These are phyloP conservation scores for Aphyosemion australe DNA, from an alignment of 2,113 vertebrate species.

Conservation along the genomic window DNA sequence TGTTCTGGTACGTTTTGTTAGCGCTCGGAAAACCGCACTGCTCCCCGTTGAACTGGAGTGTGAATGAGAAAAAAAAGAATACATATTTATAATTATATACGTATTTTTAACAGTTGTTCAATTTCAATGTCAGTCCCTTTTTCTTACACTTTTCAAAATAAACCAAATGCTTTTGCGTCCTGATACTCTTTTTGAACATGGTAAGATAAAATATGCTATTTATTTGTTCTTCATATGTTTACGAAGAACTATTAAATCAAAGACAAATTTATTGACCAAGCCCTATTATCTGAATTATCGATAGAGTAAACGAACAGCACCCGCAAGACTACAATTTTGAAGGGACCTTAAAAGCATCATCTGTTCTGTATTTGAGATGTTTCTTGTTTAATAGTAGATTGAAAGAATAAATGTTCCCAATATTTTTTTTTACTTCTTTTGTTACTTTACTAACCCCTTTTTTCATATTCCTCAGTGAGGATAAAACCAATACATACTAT, in stretches of 20 bases:
- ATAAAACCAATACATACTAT: too few relatives aligned
- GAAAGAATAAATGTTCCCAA: too few relatives aligned
- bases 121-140: background rate
- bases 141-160: background rate
- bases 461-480: background rate
- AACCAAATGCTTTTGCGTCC: background rate
- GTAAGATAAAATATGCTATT: too few relatives aligned
- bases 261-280: background rate
- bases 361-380: too few relatives aligned
- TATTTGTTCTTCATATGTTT: too few relatives aligned
- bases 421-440: background rate
- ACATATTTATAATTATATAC: background rate
- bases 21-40: background rate
- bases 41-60: background rate
- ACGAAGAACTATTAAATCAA: too few relatives aligned
- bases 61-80: background rate
- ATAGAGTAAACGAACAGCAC: background rate
- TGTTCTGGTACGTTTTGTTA: background rate
- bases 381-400: too few relatives aligned
- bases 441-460: background rate
- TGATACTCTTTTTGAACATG: too few relatives aligned
- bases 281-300: background rate
- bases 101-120: background rate
- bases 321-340: too few relatives aligned
- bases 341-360: constrained; percentile 2